Evolutionary conservation across 1,140 invertebrate species (phyloP), one percentile per base, ranked within the genome.

Genomic region (Ridgeia piscesae): DNA sequence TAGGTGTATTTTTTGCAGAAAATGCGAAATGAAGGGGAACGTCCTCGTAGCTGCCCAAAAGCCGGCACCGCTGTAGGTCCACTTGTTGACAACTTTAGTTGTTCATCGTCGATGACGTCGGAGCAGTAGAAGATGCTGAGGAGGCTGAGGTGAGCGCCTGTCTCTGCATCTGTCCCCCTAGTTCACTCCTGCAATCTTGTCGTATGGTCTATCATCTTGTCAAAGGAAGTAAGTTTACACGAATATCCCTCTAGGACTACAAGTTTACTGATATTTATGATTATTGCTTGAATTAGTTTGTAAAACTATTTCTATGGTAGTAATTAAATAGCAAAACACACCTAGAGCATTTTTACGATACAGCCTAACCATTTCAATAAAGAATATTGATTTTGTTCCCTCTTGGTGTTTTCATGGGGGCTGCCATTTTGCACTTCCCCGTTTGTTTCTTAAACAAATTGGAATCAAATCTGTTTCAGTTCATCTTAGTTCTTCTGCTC

Each of bases 41-140:
- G 97, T 97, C 50, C n/a, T 97, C 96, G 93, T 98, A 97, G 92
- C 97, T 96, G 35, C 97, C 97, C 92, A n/a, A 97, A 96, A 27
- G 96, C 93, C 0, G 98, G 98, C 91, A 98, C 97, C 92, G 96
- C 96, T 95, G 98, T 98, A 11, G 97, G 95, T 31, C 97, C 96
- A 94, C 96, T 96, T 6, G 95, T 92, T 27, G 96, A 97, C 93
- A 98, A 97, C 2, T 95, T 94, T 94, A 97, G 97, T 0, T 96
- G 94, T 2, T 96, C 96, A 88, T 97, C 97, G 4, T 96, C 95
- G 34, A 96, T 95, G 8, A 35, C 98, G 96, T 92, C 93, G n/a
- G 92, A 88, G 92, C 91, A 35, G 91, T 95, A 98, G 89, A 94
- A 94, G 34, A 93, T 93, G 6, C 94, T 92, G 34, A 96, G 94